Evolutionary conservation across 2,797 vertebrate species (phyloP), one percentile per base, ranked within the genome.

Genomic region (Apodemus agrarius): DNA sequence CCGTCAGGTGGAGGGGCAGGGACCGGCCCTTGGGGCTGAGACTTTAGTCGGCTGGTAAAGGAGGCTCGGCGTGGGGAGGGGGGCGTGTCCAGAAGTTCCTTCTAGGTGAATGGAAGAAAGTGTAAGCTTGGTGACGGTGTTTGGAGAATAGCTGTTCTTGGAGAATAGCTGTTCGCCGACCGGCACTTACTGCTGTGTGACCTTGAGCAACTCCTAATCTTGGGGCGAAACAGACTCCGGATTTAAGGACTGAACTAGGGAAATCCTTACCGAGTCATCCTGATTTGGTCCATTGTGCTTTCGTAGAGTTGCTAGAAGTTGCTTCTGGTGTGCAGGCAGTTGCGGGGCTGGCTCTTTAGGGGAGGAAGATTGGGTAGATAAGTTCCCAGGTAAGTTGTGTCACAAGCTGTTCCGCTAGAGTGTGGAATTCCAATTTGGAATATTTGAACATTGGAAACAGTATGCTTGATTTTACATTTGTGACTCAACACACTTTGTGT

Each of bases 11-110:
- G 49, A n/a, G 29, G 78, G 79, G n/a, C 40, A 34, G 24, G 34
- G 17, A 21, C 61, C 31, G 46, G 89, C 10, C 80, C 19, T 2
- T 61, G 0, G 54, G 72, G 14, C 87, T 2, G 37, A 46, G 74
- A 5, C n/a, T 40, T 11, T 0, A 1, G 54, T 7, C 26, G 6
- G 16, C 65, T 16, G 3, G 29, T 24, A 3, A 16, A 7, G 52
- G n/a, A 93, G 54, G 26, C 91, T 31, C 37, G 0, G 84, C n/a
- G 63, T 34, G 57, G 91, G 76, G 94, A 92, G 87, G 96, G 96
- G 97, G 90, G 96, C 94, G 97, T 96, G 97, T 91, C 97, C 94
- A 1, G 69, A 93, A 89, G 93, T 93, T 79, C 63, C 54, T 63
- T 37, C 78, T 37, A 63, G 80, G 29, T 29, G 11, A 24, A 69